Conservation (phyloP, 1,140 invertebrate genomes). For the Polypedilum vanderplanki region DNA sequence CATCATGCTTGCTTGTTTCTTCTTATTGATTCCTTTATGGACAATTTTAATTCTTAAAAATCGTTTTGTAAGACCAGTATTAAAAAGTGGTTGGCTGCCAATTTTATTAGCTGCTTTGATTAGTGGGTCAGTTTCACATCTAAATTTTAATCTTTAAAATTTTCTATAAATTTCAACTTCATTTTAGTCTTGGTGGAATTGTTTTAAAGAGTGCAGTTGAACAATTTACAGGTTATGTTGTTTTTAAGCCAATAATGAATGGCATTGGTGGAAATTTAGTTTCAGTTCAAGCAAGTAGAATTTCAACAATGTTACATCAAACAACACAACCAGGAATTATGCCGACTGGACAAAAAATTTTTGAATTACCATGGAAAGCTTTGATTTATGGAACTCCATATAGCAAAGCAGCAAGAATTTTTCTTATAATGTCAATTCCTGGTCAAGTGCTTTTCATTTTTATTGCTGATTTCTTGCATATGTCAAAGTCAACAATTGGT, state of each 20-base stretch:
- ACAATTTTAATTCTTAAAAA: conserved; percentile 67
- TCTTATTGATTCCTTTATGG: conserved; percentile 70
- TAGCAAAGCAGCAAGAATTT: conserved; percentile 74
- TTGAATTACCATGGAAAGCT: conserved; percentile 70
- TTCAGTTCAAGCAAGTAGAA: conserved; percentile 90
- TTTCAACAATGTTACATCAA: conserved; percentile 87
- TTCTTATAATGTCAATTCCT: conserved; percentile 77
- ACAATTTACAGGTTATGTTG: conserved; percentile 68
- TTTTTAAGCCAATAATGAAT: conserved; percentile 88
- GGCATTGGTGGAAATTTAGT: conserved; percentile 96
- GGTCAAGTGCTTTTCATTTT: conserved; percentile 88
- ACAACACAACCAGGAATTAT: conserved; percentile 70
- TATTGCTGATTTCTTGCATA: conserved; percentile 62
- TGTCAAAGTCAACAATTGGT: conserved; percentile 45
- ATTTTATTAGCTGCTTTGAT: conserved; percentile 79
- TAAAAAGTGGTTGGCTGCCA: conserved; percentile 78
- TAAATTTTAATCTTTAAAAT: neutral
- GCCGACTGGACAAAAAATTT: conserved; percentile 63
- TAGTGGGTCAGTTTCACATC: conserved; percentile 58
- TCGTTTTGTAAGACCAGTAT: conserved; percentile 67
- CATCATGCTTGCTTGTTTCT: conserved; percentile 54
- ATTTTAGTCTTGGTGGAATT: conserved; percentile 65
- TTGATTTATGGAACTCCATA: conserved; percentile 69
- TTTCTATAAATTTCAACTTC: conserved; percentile 35
- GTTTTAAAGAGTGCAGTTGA: conserved; percentile 71